A percentile compares a stretch with the other conserved stretches of the same genome.
These are phyloP conservation scores for Drosophila percnosoma DNA, from an alignment of 2,888 invertebrate species.

Conservation along the genomic window DNA sequence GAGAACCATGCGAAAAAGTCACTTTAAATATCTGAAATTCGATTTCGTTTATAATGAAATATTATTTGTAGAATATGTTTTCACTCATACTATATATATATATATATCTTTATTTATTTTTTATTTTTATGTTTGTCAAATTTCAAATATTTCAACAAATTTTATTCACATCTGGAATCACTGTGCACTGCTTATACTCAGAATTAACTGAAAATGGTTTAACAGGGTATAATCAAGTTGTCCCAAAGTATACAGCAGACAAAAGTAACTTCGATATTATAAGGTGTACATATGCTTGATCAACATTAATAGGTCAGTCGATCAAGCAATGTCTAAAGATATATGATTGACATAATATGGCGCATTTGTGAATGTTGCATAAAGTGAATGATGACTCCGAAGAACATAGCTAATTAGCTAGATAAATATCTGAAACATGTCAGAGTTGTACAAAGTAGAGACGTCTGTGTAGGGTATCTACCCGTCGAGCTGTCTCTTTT, in stretches of 20 bases:
- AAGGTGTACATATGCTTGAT: background rate
- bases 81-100: accelerated
- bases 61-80: background rate
- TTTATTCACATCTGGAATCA: background rate
- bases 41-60: background rate
- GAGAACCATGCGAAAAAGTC: background rate
- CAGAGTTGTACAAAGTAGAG: too few species aligned
- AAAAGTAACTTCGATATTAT: accelerated
- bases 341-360: background rate
- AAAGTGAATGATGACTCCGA: too few species aligned
- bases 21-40: too few species aligned
- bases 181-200: conserved; percentile 15
- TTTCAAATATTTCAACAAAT: background rate
- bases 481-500: background rate
- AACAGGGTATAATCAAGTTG: background rate
- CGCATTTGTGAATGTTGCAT: background rate
- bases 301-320: background rate
- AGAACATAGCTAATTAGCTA: background rate
- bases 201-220: background rate
- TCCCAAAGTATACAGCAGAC: background rate
- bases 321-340: background rate
- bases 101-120: too few species aligned
- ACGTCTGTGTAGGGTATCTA: background rate
- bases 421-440: background rate
- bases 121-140: background rate